Evolutionary conservation across 2,888 invertebrate genomes (phyloP).

Genomic region (Zootermopsis nevadensis): DNA sequence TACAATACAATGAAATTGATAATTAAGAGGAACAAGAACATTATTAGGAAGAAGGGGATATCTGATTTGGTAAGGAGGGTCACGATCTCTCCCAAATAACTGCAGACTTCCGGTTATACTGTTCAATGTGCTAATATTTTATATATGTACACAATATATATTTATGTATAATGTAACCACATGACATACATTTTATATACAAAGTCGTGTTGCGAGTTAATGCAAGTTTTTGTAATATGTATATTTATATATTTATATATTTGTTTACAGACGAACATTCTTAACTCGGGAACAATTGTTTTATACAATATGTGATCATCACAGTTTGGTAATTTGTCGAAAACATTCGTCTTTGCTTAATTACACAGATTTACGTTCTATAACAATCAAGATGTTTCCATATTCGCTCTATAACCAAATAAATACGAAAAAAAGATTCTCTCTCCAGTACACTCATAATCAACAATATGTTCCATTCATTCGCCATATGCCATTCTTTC

Average conservation of each 20-base stretch:
- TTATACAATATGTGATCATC: slow-evolving; percentile 52
- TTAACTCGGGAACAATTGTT: not conserved
- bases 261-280: slow-evolving; percentile 18
- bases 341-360: slow-evolving; percentile 36
- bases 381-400: slow-evolving; percentile 34
- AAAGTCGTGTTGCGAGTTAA: slow-evolving; percentile 40
- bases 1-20: no score
- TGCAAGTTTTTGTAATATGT: slow-evolving; percentile 1
- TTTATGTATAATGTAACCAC: slow-evolving; percentile 53
- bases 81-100: not conserved
- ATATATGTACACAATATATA: slow-evolving; percentile 53
- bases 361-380: slow-evolving; percentile 24
- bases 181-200: slow-evolving; percentile 50
- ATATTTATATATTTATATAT: slow-evolving; percentile 16
- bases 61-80: not conserved
- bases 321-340: slow-evolving; percentile 52
- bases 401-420: not conserved
- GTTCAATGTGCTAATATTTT: slow-evolving; percentile 48
- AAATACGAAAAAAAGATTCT: not conserved
- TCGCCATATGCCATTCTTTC: not conserved
- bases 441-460: slow-evolving; percentile 5
- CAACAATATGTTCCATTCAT: slow-evolving; percentile 18
- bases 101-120: slow-evolving; percentile 6
- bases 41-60: no score
- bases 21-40: no score